Conservation (phyloP, 2,797 vertebrate genomes). For the Alosa sapidissima region DNA sequence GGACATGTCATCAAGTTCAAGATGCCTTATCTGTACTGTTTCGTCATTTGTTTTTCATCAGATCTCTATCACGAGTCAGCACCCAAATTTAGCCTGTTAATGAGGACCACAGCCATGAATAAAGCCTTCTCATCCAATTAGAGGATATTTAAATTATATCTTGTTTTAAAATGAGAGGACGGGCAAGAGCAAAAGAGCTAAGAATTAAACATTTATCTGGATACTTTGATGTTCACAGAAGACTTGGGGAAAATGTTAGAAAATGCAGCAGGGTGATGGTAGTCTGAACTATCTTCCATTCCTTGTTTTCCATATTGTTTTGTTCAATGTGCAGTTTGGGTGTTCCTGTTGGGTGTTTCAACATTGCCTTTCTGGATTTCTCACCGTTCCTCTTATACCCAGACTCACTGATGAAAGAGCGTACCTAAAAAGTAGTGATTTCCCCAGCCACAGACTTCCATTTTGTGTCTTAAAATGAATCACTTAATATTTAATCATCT, state of each 20-base stretch:
- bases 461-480: background rate
- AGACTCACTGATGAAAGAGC: background rate
- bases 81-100: slow-evolving; percentile 3
- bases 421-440: background rate
- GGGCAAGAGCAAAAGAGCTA: background rate
- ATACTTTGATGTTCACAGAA: background rate
- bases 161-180: background rate
- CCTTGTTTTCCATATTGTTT: background rate
- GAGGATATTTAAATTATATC: background rate
- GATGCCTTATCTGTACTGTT: slow-evolving; percentile 1
- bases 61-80: background rate
- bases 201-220: background rate
- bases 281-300: background rate
- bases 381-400: background rate
- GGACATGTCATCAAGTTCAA: background rate
- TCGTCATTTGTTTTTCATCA: background rate
- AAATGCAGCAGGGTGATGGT: background rate
- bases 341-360: background rate
- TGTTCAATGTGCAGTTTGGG: background rate
- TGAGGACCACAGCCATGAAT: background rate
- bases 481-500: background rate
- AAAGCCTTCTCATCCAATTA: background rate
- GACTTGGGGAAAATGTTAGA: background rate
- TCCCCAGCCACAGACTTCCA: background rate
- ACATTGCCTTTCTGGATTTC: background rate